Percentiles rank a stretch among this genome's conserved stretches.
phyloP scores from a whole-genome alignment of 2,888 invertebrate species.

The Phragmatobia fuliginosa region DNA sequence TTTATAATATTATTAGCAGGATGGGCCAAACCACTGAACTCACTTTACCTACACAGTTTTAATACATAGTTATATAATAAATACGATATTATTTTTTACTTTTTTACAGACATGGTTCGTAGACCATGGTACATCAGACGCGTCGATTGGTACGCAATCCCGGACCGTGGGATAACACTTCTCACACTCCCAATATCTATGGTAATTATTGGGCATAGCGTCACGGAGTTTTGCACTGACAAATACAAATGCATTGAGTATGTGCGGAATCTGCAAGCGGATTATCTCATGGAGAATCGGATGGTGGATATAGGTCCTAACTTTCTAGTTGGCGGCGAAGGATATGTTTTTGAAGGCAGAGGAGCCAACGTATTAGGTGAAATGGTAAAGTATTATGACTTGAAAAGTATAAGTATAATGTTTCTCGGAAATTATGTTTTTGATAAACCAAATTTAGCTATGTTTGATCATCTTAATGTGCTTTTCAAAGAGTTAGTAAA shows the following conservation, averaged over 20 bases:
- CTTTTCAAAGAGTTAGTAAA: neutral
- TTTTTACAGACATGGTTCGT: neutral
- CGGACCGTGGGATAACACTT: neutral
- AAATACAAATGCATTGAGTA: neutral
- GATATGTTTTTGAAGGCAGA: conserved; percentile 1
- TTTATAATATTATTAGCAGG: no score
- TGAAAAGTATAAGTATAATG: neutral
- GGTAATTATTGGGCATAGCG: neutral
- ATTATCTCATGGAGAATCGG: neutral
- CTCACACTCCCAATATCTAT: neutral
- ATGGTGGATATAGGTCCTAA: neutral
- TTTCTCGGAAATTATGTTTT: neutral
- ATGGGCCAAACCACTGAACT: no score
- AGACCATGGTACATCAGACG: neutral
- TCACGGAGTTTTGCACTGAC: neutral
- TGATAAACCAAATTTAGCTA: neutral
- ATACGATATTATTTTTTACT: no score
- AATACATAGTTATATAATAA: no score
- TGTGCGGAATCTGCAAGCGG: neutral
- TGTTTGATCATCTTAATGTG: neutral
- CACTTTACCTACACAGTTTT: no score
- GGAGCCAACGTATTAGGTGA: neutral
- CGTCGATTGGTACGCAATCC: neutral
- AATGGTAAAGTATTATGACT: neutral
- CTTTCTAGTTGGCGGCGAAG: neutral